Percentiles rank a stretch among this genome's conserved stretches.
Conservation (phyloP, 2,113 vertebrate genomes). For the Oryctolagus cuniculus region mOryCun1.1 NC_091440.1:38470501-38471000, state of each 20-base stretch:
- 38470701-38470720: no score
- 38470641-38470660: not conserved
- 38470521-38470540: not conserved
- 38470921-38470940: not conserved
- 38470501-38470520: not conserved
- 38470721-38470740: not conserved
- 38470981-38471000: constrained; percentile 14
- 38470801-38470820: not conserved
- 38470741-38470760: not conserved
- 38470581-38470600: not conserved
- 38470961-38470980: not conserved
- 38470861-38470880: not conserved
- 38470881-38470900: not conserved
- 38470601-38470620: not conserved
- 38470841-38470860: not conserved
- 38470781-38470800: not conserved
- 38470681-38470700: not conserved
- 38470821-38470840: not conserved
- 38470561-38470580: not conserved
- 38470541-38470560: not conserved
- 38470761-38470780: not conserved
- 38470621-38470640: not conserved
- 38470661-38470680: not conserved
- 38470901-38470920: not conserved
- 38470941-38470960: not conserved